Evolutionary conservation across 2,113 vertebrate genomes (phyloP).

Genomic region (Alectura lathami): DNA sequence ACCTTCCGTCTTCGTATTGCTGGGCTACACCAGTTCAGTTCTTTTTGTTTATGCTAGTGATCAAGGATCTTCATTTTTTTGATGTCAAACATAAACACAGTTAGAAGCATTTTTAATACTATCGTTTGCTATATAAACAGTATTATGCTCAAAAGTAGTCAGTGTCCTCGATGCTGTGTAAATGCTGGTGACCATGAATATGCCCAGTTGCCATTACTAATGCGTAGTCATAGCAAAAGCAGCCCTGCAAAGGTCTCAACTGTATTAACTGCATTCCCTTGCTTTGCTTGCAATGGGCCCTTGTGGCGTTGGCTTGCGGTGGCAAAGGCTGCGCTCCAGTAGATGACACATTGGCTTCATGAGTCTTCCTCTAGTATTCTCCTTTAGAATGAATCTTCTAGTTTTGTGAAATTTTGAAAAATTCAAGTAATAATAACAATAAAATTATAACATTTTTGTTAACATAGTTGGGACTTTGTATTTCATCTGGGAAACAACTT

Average conservation of each 20-base stretch:
- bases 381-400: background rate
- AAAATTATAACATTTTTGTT: background rate
- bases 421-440: background rate
- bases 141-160: background rate
- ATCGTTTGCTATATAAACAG: background rate
- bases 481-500: background rate
- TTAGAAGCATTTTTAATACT: background rate
- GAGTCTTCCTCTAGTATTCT: background rate
- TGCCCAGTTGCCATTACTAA: background rate
- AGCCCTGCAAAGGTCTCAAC: background rate
- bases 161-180: background rate
- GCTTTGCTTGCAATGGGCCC: background rate
- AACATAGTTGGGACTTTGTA: background rate
- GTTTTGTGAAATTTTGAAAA: background rate
- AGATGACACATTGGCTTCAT: background rate
- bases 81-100: background rate
- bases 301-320: accelerated
- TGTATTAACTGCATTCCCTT: background rate
- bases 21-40: background rate
- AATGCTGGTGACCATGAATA: background rate
- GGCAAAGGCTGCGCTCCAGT: background rate
- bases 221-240: background rate
- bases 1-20: background rate
- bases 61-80: background rate
- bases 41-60: background rate